Percentiles rank a stretch among this genome's conserved stretches.
Conservation (phyloP, 2,888 invertebrate species). For the Dicyrtomina minuta region DNA sequence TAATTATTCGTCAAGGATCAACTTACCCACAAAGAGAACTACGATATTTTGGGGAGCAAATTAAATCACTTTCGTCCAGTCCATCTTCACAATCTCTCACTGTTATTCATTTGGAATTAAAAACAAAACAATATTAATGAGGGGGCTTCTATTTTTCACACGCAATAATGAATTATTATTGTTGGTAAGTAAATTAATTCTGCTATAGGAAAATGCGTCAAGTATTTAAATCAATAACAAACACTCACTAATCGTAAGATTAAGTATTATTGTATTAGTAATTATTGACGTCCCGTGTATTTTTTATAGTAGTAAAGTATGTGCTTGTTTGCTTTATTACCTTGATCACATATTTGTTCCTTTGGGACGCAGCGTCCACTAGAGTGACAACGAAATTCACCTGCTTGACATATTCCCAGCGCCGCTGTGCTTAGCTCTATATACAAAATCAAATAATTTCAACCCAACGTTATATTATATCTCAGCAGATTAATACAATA, state of each 20-base stretch:
- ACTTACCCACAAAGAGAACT: slow-evolving; percentile 49
- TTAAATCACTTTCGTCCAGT: slow-evolving; percentile 48
- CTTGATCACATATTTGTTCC: slow-evolving; percentile 39
- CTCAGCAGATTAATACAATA: too few relatives aligned
- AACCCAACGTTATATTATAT: too few relatives aligned
- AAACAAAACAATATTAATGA: too few relatives aligned
- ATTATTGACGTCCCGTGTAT: slow-evolving; percentile 6
- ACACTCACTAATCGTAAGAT: neutral
- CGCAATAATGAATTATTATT: too few relatives aligned
- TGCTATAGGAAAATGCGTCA: too few relatives aligned
- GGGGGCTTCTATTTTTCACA: too few relatives aligned
- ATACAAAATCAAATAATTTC: too few relatives aligned
- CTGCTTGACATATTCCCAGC: slow-evolving; percentile 48
- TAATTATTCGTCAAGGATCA: neutral
- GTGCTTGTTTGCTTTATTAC: too few relatives aligned
- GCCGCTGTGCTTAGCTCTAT: neutral
- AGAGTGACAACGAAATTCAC: slow-evolving; percentile 50
- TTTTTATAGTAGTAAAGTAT: too few relatives aligned
- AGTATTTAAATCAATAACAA: too few relatives aligned
- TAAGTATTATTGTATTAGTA: slow-evolving; percentile 6
- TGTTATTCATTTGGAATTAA: slow-evolving; percentile 23
- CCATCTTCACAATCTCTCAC: slow-evolving; percentile 48
- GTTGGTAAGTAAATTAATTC: too few relatives aligned
- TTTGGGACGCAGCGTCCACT: slow-evolving; percentile 45
- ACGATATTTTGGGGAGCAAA: slow-evolving; percentile 49